Evolutionary conservation across 2,113 vertebrate species (phyloP).

Genomic region (Oenanthe oenanthe): DNA sequence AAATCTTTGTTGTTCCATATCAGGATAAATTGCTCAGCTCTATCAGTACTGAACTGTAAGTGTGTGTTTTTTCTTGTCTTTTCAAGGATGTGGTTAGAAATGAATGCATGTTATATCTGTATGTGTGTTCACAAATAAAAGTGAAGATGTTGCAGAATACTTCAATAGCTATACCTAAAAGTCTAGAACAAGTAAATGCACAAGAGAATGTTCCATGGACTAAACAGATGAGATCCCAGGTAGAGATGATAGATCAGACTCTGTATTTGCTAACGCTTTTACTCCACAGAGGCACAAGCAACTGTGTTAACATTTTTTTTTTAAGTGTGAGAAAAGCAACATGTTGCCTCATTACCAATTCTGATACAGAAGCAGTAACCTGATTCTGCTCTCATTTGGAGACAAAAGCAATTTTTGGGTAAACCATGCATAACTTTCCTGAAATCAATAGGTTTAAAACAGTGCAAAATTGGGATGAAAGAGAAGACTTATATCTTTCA

Average conservation of each 20-base stretch:
- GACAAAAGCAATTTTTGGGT: constrained; percentile 14
- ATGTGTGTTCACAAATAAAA: not conserved
- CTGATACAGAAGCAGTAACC: not conserved
- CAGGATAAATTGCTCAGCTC: not conserved
- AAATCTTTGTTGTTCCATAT: not conserved
- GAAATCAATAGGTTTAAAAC: constrained; percentile 32
- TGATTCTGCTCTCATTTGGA: constrained; percentile 24
- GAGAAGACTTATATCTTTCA: constrained; percentile 9
- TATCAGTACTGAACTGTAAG: not conserved
- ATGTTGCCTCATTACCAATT: not conserved
- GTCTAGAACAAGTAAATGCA: not conserved
- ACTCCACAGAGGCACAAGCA: not conserved
- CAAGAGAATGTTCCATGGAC: not conserved
- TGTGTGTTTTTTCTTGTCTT: not conserved
- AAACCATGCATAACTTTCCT: constrained; percentile 13
- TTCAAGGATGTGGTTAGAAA: not conserved
- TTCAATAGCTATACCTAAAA: not conserved
- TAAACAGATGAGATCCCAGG: not conserved
- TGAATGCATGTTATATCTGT: not conserved
- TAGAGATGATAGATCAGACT: not conserved
- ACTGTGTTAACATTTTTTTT: not conserved
- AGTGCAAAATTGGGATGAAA: constrained; percentile 3
- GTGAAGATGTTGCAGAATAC: not conserved
- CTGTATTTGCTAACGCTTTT: not conserved
- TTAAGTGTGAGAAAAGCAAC: not conserved